Evolutionary conservation across 2,888 invertebrate genomes (phyloP).

Genomic region (Dendrolimus pini): DNA sequence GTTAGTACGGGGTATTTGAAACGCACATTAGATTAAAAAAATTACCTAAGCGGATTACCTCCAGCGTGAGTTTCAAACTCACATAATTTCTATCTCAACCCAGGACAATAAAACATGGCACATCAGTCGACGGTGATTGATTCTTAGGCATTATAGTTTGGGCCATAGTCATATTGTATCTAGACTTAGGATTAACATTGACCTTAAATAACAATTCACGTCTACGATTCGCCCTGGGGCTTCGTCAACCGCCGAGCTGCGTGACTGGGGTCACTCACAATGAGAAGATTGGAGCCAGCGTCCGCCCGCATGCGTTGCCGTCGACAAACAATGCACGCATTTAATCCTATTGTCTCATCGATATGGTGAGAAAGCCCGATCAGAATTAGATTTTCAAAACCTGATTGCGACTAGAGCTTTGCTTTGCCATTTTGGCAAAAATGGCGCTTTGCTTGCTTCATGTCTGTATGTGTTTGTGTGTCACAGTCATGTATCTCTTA

Average conservation of each 20-base stretch:
- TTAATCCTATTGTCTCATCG: background rate
- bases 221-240: slow-evolving; percentile 43
- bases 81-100: no score
- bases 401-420: no score
- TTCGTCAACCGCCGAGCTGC: slow-evolving; percentile 18
- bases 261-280: slow-evolving; percentile 47
- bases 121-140: no score
- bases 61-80: no score
- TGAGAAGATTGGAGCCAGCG: slow-evolving; percentile 56
- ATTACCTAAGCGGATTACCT: no score
- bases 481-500: background rate
- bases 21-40: no score
- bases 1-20: no score
- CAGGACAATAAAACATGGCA: no score
- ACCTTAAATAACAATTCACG: slow-evolving; percentile 59
- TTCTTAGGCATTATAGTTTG: no score
- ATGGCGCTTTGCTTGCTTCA: slow-evolving; percentile 9
- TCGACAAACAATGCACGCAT: slow-evolving; percentile 14
- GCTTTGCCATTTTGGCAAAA: no score
- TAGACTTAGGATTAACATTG: slow-evolving; percentile 37
- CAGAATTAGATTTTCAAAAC: background rate
- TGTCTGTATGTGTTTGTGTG: background rate
- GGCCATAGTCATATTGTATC: background rate
- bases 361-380: background rate
- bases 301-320: slow-evolving; percentile 36